A percentile compares a stretch with the other conserved stretches of the same genome.
Conservation (phyloP, 2,888 invertebrate species). For the Flexamia atlantica region DNA sequence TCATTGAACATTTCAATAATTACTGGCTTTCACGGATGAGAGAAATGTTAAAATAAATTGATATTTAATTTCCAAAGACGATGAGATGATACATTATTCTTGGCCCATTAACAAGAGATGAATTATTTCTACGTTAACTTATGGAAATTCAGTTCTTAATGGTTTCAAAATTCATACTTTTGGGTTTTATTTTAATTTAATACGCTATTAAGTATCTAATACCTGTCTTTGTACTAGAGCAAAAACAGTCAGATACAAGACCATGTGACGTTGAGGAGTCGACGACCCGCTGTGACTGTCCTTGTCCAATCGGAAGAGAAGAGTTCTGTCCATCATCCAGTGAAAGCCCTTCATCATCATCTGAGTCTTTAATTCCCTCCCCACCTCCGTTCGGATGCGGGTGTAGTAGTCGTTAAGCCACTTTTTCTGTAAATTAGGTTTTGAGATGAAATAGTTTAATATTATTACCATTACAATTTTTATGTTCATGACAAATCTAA, state of each 20-base stretch:
- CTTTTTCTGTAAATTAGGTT: conserved; percentile 80
- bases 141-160: too few species aligned
- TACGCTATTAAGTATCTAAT: not conserved
- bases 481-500: too few species aligned
- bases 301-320: conserved; percentile 77
- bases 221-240: not conserved
- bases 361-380: conserved; percentile 84
- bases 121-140: too few species aligned
- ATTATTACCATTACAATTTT: too few species aligned
- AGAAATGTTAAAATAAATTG: too few species aligned
- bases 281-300: conserved; percentile 39
- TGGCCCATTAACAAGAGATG: too few species aligned
- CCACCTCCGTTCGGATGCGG: conserved; percentile 84
- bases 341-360: conserved; percentile 84
- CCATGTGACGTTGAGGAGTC: not conserved
- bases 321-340: conserved; percentile 92
- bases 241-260: not conserved
- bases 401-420: conserved; percentile 91
- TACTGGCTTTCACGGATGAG: too few species aligned
- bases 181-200: not conserved
- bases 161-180: too few species aligned
- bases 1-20: too few species aligned
- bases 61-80: too few species aligned
- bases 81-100: too few species aligned
- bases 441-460: too few species aligned